Conservation (phyloP, 2,797 vertebrate genomes). For the Coracias cyanogaster region DNA sequence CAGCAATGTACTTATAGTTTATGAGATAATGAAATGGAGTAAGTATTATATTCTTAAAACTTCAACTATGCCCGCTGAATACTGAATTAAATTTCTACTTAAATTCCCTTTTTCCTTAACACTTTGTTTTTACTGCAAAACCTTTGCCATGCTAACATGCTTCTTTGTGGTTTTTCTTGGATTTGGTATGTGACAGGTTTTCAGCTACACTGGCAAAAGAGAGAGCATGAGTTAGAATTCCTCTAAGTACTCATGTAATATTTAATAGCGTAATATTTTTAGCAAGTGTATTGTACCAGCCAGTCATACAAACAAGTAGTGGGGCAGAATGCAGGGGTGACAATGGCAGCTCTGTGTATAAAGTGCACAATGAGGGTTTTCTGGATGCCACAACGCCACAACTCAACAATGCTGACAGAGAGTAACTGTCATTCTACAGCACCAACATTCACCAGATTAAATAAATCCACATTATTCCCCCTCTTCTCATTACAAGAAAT, state of each 20-base stretch:
- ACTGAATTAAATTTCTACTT: neutral
- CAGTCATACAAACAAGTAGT: conserved; percentile 42
- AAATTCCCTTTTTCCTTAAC: neutral
- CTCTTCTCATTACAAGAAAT: conserved; percentile 34
- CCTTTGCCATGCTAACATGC: neutral
- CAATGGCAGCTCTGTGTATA: conserved; percentile 65
- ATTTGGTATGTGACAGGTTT: conserved; percentile 4
- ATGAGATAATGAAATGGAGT: neutral
- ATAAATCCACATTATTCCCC: conserved; percentile 71
- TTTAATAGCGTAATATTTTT: conserved; percentile 49
- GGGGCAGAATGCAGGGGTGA: conserved; percentile 33
- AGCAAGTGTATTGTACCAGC: conserved; percentile 43
- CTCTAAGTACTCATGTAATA: conserved; percentile 36
- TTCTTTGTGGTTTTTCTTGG: neutral
- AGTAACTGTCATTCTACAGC: conserved; percentile 64
- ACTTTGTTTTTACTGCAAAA: neutral
- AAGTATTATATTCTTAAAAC: conserved; percentile 4
- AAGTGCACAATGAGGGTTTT: conserved; percentile 51
- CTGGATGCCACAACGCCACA: conserved; percentile 23
- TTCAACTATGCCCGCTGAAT: neutral
- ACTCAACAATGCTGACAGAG: conserved; percentile 69
- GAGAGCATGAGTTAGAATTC: neutral
- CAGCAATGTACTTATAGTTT: neutral
- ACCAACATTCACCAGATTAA: conserved; percentile 68
- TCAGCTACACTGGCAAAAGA: neutral